Conservation (phyloP, 2,888 invertebrate species). For the Mesoligia furuncula region DNA sequence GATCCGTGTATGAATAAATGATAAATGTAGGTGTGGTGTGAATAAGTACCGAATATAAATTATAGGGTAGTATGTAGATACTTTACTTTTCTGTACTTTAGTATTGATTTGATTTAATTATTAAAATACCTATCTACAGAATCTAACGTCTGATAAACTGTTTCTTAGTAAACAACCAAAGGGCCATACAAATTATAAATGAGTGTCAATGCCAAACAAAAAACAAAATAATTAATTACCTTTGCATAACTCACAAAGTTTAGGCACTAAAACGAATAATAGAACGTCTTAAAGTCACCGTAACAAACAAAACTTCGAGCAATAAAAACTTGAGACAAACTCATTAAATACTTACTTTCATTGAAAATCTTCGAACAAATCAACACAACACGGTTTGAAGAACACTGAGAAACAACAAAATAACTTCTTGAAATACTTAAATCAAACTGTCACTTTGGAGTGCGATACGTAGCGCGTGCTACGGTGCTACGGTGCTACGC, state of each 20-base stretch:
- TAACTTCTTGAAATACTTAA: constrained; percentile 26
- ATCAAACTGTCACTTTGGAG: constrained; percentile 55
- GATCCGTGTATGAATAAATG: not conserved
- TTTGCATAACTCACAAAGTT: constrained; percentile 15
- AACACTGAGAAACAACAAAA: constrained; percentile 45
- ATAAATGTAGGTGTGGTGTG: not conserved
- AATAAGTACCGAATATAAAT: no score
- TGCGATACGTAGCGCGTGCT: constrained; percentile 57
- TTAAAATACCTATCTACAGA: not conserved
- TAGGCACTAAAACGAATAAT: constrained; percentile 38
- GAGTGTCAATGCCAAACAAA: not conserved
- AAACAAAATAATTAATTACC: constrained; percentile 5
- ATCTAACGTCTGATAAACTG: not conserved
- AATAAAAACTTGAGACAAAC: constrained; percentile 52
- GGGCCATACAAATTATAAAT: not conserved
- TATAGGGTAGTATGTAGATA: not conserved
- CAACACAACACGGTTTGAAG: constrained; percentile 55
- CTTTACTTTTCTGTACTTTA: not conserved
- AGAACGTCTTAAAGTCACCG: constrained; percentile 29
- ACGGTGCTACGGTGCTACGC: constrained; percentile 70
- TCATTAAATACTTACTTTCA: constrained; percentile 60
- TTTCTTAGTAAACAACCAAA: not conserved
- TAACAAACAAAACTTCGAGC: constrained; percentile 50
- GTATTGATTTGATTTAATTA: not conserved
- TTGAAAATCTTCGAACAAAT: constrained; percentile 37